These are phyloP conservation scores for Enteromius paludinosus DNA, from an alignment of 2,797 vertebrate species.

Conservation along the genomic window DNA sequence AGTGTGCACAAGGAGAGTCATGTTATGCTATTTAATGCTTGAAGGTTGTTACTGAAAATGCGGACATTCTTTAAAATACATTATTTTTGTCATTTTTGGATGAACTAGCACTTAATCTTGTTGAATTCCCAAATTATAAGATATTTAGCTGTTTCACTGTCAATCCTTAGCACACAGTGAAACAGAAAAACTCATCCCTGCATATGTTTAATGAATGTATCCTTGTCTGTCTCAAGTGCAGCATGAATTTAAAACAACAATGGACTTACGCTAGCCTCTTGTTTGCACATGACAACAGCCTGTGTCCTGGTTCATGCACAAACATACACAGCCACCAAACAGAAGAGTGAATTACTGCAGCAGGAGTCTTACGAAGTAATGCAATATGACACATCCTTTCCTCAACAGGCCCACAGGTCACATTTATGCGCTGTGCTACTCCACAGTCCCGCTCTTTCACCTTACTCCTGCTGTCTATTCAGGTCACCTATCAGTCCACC, in stretches of 20 bases:
- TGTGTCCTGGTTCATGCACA: slow-evolving; percentile 20
- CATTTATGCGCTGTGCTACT: slow-evolving; percentile 73
- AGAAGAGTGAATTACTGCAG: slow-evolving; percentile 54
- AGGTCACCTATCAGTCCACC: slow-evolving; percentile 78
- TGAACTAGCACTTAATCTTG: not conserved
- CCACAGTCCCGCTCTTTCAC: slow-evolving; percentile 67
- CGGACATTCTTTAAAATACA: not conserved
- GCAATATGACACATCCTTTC: slow-evolving; percentile 77
- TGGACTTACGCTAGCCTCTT: not conserved
- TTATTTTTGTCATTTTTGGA: not conserved
- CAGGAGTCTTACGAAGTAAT: slow-evolving; percentile 73
- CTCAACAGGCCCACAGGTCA: slow-evolving; percentile 71
- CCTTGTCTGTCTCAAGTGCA: not conserved
- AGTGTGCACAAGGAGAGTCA: not conserved
- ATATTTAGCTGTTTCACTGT: not conserved
- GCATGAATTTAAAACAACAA: not conserved
- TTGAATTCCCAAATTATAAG: not conserved
- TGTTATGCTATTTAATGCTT: not conserved
- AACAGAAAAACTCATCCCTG: not conserved
- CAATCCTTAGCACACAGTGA: not conserved
- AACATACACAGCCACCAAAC: slow-evolving; percentile 40
- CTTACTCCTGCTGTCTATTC: slow-evolving; percentile 64
- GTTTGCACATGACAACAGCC: slow-evolving; percentile 11
- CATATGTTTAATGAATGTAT: not conserved
- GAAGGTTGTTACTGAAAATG: not conserved